Evolutionary conservation across 2,797 vertebrate genomes (phyloP).

Genomic region (Myoxocephalus aenaeus): DNA sequence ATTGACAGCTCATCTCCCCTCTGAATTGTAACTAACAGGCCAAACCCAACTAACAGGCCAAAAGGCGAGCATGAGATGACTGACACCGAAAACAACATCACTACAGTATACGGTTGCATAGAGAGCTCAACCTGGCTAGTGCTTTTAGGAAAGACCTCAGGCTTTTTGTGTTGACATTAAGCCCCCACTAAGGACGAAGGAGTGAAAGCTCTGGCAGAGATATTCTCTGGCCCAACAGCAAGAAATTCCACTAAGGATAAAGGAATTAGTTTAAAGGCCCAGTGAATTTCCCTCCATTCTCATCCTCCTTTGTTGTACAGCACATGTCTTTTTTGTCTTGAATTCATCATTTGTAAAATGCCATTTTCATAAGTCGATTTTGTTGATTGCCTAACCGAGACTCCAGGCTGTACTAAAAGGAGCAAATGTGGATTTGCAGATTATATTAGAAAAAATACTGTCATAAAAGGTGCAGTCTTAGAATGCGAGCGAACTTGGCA

Average conservation of each 20-base stretch:
- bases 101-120: slow-evolving; percentile 10
- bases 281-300: slow-evolving; percentile 34
- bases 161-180: slow-evolving; percentile 36
- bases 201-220: slow-evolving; percentile 33
- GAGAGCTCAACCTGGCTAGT: slow-evolving; percentile 37
- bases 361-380: slow-evolving; percentile 52
- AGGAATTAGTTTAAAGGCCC: slow-evolving; percentile 50
- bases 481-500: slow-evolving; percentile 24
- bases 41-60: slow-evolving; percentile 30
- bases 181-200: slow-evolving; percentile 17
- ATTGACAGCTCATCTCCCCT: slow-evolving; percentile 62
- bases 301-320: slow-evolving; percentile 39
- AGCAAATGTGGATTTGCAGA: slow-evolving; percentile 47
- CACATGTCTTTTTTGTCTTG: slow-evolving; percentile 32
- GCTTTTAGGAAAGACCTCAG: slow-evolving; percentile 20
- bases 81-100: slow-evolving; percentile 31
- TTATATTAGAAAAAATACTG: slow-evolving; percentile 27
- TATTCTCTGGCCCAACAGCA: slow-evolving; percentile 40
- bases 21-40: slow-evolving; percentile 50
- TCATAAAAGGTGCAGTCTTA: slow-evolving; percentile 33
- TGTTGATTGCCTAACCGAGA: slow-evolving; percentile 50
- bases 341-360: slow-evolving; percentile 40
- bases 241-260: slow-evolving; percentile 50
- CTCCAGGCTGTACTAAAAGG: slow-evolving; percentile 41
- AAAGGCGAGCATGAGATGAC: slow-evolving; percentile 39